Evolutionary conservation across 2,113 vertebrate genomes (phyloP).

Genomic region (Bostrychus sinensis): DNA sequence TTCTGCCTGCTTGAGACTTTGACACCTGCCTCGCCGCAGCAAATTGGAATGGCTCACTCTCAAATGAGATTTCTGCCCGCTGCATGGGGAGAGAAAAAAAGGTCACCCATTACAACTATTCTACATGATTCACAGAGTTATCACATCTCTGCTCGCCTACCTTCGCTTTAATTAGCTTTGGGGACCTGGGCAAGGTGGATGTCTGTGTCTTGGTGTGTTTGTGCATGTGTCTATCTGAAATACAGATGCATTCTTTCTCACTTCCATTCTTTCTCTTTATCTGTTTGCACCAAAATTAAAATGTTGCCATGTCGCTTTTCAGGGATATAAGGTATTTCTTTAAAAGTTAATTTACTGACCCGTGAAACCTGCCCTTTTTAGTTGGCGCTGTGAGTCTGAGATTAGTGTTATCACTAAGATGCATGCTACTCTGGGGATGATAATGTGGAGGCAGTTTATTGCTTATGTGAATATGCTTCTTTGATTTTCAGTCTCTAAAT

Average conservation of each 20-base stretch:
- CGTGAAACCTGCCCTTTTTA: constrained; percentile 56
- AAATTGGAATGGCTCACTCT: constrained; percentile 76
- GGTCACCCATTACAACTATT: constrained; percentile 78
- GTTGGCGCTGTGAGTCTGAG: constrained; percentile 39
- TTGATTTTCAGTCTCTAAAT: constrained; percentile 27
- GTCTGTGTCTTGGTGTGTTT: constrained; percentile 30
- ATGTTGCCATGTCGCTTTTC: constrained; percentile 46
- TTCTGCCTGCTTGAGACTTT: constrained; percentile 78
- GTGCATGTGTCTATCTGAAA: constrained; percentile 25
- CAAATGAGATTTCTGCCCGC: constrained; percentile 76
- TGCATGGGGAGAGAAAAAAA: constrained; percentile 65
- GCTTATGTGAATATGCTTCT: constrained; percentile 34
- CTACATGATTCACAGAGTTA: constrained; percentile 78
- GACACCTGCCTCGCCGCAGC: constrained; percentile 76
- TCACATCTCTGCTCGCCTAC: constrained; percentile 71
- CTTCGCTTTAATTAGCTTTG: constrained; percentile 79
- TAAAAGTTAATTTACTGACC: constrained; percentile 50
- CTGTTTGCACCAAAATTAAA: constrained; percentile 54
- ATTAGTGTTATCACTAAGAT: constrained; percentile 53
- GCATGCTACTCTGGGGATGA: constrained; percentile 31
- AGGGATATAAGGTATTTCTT: constrained; percentile 28
- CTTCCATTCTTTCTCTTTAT: constrained; percentile 31
- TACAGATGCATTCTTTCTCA: constrained; percentile 34
- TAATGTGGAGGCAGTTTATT: constrained; percentile 36
- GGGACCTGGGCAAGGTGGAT: constrained; percentile 70